Conservation (phyloP, 2,797 vertebrate species). For the Podarcis lilfordi region DNA sequence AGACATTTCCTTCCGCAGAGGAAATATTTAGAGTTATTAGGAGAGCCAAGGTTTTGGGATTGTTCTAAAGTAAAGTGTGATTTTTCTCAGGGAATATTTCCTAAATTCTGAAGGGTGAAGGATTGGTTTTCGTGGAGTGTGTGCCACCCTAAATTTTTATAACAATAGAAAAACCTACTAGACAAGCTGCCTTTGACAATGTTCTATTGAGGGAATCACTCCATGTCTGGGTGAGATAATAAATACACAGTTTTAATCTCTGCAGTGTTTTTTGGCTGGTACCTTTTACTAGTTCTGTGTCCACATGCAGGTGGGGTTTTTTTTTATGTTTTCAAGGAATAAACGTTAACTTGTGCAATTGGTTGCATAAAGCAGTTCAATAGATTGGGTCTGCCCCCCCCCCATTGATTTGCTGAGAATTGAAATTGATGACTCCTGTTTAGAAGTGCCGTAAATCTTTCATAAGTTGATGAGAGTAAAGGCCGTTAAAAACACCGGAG, state of each 20-base stretch:
- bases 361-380: slow-evolving; percentile 12
- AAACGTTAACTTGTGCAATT: slow-evolving; percentile 14
- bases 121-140: not conserved
- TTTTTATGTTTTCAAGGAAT: not conserved
- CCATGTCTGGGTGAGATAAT: not conserved
- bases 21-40: too few relatives aligned
- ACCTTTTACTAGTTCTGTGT: slow-evolving; percentile 13
- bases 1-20: too few relatives aligned
- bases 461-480: slow-evolving; percentile 15
- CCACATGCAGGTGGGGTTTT: not conserved
- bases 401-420: slow-evolving; percentile 27
- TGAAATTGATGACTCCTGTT: slow-evolving; percentile 42
- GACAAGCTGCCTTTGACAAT: slow-evolving; percentile 7
- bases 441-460: slow-evolving; percentile 28
- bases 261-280: not conserved
- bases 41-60: too few relatives aligned
- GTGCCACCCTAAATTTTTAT: too few relatives aligned
- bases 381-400: not conserved
- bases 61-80: too few relatives aligned
- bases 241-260: slow-evolving; percentile 3
- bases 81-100: not conserved
- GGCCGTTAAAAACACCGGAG: slow-evolving; percentile 11
- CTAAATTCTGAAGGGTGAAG: too few relatives aligned
- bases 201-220: not conserved
- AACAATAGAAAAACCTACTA: slow-evolving; percentile 1